phyloP scores from a whole-genome alignment of 1,140 invertebrate species.

The Trachymyrmex septentrionalis region DNA sequence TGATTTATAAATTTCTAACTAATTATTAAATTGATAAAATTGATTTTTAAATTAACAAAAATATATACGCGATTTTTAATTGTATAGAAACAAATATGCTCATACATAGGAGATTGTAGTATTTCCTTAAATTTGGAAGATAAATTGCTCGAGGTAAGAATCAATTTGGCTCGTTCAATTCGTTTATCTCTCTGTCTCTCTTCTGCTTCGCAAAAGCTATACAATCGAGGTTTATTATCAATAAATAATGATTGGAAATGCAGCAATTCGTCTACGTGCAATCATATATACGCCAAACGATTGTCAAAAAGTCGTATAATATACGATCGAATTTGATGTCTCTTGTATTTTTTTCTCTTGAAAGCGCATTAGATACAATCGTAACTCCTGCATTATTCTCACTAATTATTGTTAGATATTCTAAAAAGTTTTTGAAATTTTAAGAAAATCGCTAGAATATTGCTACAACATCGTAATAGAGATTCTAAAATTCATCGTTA shows the following conservation, averaged over 20 bases:
- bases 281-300: not conserved
- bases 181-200: no score
- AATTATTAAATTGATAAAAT: no score
- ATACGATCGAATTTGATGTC: not conserved
- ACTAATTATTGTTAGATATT: not conserved
- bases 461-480: not conserved
- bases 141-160: no score
- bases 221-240: no score
- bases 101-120: no score
- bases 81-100: no score
- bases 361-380: not conserved
- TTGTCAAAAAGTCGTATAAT: not conserved
- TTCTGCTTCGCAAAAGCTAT: no score
- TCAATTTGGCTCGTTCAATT: no score
- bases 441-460: not conserved
- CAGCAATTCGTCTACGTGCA: not conserved
- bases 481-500: not conserved
- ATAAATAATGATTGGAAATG: not conserved
- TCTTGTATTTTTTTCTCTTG: not conserved
- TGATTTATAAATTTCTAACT: no score
- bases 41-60: no score
- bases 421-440: not conserved
- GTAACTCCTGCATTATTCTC: not conserved
- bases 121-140: no score
- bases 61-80: no score